These are phyloP conservation scores for Crypturellus undulatus DNA, from an alignment of 2,113 vertebrate genomes.

Conservation along the genomic window DNA sequence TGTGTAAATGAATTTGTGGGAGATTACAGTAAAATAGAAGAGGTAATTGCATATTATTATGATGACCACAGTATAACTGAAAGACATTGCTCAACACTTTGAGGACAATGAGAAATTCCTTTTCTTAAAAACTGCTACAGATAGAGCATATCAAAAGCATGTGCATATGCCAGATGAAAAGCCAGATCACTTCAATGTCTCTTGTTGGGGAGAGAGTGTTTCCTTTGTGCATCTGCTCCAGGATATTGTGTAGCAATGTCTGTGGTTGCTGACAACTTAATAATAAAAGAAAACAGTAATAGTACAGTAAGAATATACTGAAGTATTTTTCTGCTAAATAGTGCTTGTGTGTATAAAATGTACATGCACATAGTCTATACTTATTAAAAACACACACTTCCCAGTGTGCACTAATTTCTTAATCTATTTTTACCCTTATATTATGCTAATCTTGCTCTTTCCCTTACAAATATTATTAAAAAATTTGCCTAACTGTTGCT, in stretches of 20 bases:
- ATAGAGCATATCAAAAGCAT: neutral
- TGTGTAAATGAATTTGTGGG: neutral
- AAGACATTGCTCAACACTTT: neutral
- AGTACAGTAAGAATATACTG: neutral
- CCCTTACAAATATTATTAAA: neutral
- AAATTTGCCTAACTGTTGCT: neutral
- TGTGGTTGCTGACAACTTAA: neutral
- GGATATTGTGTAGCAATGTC: neutral
- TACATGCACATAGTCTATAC: fast-evolving
- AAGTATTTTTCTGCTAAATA: neutral
- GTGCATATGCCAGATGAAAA: neutral
- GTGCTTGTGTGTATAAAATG: neutral
- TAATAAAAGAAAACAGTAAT: neutral
- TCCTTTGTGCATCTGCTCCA: neutral
- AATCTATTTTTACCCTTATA: neutral
- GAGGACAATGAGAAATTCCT: neutral
- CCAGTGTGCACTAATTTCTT: neutral
- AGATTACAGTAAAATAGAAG: neutral
- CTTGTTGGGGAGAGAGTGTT: neutral
- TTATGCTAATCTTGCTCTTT: neutral
- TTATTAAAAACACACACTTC: neutral
- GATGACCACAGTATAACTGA: neutral
- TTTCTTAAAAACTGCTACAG: neutral
- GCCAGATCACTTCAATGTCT: neutral
- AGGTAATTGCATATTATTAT: neutral